These are phyloP conservation scores for Lontra canadensis DNA, from an alignment of 2,113 vertebrate species.

Conservation along the genomic window DNA sequence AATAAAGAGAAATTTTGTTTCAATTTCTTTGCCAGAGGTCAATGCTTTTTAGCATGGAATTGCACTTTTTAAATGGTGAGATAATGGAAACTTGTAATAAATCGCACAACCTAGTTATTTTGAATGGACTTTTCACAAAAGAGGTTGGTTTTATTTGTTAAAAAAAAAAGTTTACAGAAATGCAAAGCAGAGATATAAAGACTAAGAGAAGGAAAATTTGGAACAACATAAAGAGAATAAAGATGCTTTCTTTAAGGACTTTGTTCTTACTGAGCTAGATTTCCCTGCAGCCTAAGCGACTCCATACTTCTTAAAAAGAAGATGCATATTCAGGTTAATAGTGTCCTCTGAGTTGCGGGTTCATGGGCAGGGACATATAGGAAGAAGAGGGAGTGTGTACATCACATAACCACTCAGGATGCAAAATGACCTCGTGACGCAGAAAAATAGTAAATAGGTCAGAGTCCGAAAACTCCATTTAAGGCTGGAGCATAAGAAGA, in stretches of 20 bases:
- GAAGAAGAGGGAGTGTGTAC: background rate
- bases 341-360: background rate
- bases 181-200: conserved; percentile 27
- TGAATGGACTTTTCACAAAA: conserved; percentile 30
- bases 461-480: background rate
- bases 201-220: background rate
- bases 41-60: conserved; percentile 19
- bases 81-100: conserved; percentile 37
- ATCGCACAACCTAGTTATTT: conserved; percentile 41
- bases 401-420: too few species aligned
- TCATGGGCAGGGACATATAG: background rate
- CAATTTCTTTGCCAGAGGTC: conserved; percentile 22
- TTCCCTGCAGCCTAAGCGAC: background rate
- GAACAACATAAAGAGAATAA: background rate
- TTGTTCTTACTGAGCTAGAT: background rate
- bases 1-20: conserved; percentile 33
- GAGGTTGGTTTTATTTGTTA: conserved; percentile 11
- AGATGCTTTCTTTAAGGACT: background rate
- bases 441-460: background rate
- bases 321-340: background rate
- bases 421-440: background rate
- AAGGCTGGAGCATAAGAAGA: background rate
- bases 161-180: background rate
- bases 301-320: background rate
- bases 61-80: conserved; percentile 31